Conservation (phyloP, 2,113 vertebrate genomes). For the Pteruthius melanotis region DNA sequence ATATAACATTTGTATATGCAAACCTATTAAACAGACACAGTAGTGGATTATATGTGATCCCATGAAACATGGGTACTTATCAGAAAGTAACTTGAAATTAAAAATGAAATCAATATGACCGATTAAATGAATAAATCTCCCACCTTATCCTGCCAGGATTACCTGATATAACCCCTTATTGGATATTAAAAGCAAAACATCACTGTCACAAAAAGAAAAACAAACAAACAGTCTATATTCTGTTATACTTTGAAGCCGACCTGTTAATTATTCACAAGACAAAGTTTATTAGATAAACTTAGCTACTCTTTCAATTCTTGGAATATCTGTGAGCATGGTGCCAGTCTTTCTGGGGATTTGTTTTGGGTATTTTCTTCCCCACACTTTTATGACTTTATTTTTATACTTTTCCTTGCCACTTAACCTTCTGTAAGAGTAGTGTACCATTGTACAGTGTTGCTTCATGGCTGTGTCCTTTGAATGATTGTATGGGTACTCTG, state of each 20-base stretch:
- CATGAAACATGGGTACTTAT: neutral
- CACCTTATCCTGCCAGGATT: neutral
- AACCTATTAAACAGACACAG: neutral
- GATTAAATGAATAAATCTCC: neutral
- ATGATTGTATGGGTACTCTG: neutral
- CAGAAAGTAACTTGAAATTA: neutral
- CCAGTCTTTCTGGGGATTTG: neutral
- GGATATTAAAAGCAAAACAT: neutral
- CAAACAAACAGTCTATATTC: neutral
- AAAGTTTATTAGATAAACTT: neutral
- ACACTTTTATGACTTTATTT: neutral
- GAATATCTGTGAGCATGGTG: neutral
- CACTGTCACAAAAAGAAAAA: neutral
- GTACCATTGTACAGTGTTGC: neutral
- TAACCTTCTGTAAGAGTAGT: neutral
- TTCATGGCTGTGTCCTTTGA: neutral
- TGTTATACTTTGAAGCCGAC: neutral
- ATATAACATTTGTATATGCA: neutral
- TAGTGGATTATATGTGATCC: neutral
- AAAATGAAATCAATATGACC: neutral
- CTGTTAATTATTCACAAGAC: conserved; percentile 48
- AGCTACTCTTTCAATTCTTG: neutral
- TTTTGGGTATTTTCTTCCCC: neutral
- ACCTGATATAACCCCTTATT: neutral
- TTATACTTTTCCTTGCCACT: neutral